phyloP scores from a whole-genome alignment of 2,797 vertebrate genomes.

The Sebastes elongatus region DNA sequence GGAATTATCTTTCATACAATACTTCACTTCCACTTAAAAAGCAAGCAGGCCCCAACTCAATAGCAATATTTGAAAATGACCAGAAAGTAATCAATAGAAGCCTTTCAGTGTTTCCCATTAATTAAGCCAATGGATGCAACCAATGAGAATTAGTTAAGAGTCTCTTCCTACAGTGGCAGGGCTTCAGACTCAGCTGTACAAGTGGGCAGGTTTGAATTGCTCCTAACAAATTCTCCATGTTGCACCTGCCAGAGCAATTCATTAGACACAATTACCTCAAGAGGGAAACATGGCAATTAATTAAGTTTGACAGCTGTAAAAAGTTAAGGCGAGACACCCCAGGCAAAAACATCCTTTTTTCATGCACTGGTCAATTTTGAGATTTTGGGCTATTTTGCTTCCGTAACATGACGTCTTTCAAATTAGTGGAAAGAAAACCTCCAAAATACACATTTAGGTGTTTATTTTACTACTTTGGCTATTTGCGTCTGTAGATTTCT shows the following conservation, averaged over 20 bases:
- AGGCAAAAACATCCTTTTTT: too few species aligned
- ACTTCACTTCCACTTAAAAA: background rate
- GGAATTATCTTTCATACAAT: background rate
- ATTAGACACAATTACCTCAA: constrained; percentile 1
- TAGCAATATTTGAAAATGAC: background rate
- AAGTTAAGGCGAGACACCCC: background rate
- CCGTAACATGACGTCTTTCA: too few species aligned
- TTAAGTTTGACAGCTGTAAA: background rate
- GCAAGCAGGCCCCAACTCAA: background rate
- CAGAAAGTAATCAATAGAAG: background rate
- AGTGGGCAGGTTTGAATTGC: background rate
- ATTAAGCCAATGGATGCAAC: background rate
- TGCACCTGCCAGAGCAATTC: background rate
- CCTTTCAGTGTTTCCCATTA: background rate
- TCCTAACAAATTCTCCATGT: background rate
- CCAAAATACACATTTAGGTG: too few species aligned
- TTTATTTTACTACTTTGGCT: too few species aligned
- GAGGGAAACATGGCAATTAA: background rate
- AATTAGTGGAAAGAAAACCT: accelerated
- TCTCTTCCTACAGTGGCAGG: background rate
- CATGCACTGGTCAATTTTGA: too few species aligned
- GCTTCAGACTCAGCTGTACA: constrained; percentile 1
- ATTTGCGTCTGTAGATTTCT: too few species aligned
- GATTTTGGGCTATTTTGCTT: too few species aligned
- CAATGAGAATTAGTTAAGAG: background rate